These are phyloP conservation scores for Chironomus striatipennis DNA, from an alignment of 1,140 invertebrate genomes.

Conservation along the genomic window DNA sequence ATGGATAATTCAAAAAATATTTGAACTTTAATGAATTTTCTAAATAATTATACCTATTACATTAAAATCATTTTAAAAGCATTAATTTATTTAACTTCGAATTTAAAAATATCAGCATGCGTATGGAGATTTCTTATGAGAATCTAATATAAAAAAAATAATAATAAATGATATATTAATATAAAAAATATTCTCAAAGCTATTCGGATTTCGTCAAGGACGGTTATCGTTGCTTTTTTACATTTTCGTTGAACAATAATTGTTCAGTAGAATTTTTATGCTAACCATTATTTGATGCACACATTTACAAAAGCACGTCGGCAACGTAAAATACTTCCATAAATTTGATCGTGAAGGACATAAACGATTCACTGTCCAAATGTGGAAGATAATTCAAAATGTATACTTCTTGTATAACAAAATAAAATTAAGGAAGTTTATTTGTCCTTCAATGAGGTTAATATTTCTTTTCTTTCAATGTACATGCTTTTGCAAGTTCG, in stretches of 20 bases:
- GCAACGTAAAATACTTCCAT: too few relatives aligned
- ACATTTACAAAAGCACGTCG: neutral
- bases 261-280: neutral
- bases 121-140: neutral
- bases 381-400: too few relatives aligned
- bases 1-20: too few relatives aligned
- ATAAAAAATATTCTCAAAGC: neutral
- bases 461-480: neutral
- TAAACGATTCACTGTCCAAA: too few relatives aligned
- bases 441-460: neutral
- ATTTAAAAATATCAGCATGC: neutral
- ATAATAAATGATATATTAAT: neutral
- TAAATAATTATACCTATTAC: too few relatives aligned
- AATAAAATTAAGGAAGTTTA: neutral
- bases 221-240: neutral
- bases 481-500: neutral
- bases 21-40: too few relatives aligned
- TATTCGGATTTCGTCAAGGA: neutral
- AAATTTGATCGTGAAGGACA: too few relatives aligned
- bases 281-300: neutral
- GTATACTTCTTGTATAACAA: too few relatives aligned
- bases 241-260: neutral
- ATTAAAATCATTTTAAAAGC: too few relatives aligned
- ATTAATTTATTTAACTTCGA: too few relatives aligned
- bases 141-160: neutral